A percentile compares a stretch with the other conserved stretches of the same genome.
phyloP scores from a whole-genome alignment of 2,113 vertebrate species.

The Copsychus sechellarum region DNA sequence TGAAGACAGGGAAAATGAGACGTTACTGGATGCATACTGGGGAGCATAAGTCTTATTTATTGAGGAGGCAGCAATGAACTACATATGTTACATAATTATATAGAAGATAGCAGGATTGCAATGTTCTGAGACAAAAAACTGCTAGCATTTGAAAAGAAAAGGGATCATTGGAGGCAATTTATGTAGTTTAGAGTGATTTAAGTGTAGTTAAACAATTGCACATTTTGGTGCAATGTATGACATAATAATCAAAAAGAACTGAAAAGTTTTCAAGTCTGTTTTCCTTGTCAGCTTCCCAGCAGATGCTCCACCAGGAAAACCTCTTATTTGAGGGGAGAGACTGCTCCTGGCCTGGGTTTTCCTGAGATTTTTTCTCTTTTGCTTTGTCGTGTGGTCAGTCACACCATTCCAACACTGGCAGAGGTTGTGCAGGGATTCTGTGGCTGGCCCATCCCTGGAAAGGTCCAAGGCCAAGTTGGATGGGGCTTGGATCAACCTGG shows the following conservation, averaged over 20 bases:
- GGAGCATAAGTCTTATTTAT: background rate
- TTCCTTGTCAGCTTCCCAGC: background rate
- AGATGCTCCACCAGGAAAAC: background rate
- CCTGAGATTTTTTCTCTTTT: background rate
- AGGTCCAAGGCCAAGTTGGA: background rate
- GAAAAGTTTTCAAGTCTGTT: background rate
- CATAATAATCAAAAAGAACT: background rate
- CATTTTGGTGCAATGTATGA: background rate
- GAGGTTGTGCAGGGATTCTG: background rate
- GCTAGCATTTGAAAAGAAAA: background rate
- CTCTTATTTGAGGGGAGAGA: background rate
- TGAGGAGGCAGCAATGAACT: background rate
- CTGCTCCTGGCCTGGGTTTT: background rate
- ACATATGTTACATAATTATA: background rate
- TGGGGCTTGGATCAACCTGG: background rate
- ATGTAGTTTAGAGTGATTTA: constrained; percentile 40
- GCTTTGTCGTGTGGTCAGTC: background rate
- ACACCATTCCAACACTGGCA: background rate
- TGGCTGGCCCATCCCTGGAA: background rate
- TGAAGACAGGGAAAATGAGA: background rate
- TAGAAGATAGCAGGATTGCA: constrained; percentile 7
- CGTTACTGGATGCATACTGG: background rate
- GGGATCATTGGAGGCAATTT: background rate
- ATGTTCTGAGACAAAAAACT: background rate
- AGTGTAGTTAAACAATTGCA: constrained; percentile 5